Conservation (phyloP, 2,888 invertebrate genomes). For the Fabriciana adippe region DNA sequence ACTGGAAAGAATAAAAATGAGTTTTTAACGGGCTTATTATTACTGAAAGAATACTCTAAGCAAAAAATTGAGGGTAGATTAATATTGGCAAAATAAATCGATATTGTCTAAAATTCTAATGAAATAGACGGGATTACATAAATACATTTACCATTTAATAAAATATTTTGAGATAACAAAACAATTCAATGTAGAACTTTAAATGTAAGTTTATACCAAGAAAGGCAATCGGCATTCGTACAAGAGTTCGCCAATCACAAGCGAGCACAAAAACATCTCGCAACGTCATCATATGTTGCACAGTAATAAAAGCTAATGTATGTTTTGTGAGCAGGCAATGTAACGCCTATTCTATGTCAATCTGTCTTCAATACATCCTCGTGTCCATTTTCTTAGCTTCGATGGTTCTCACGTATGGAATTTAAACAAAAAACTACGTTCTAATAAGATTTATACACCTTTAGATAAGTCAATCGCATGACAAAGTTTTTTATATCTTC, state of each 20-base stretch:
- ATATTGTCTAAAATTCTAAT: too few species aligned
- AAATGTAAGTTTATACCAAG: too few species aligned
- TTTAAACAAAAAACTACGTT: constrained; percentile 8
- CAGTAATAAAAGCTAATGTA: constrained; percentile 28
- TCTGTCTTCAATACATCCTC: constrained; percentile 38
- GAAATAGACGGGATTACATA: too few species aligned
- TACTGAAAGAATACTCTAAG: too few species aligned
- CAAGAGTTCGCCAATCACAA: constrained; percentile 5
- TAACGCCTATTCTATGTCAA: constrained; percentile 40
- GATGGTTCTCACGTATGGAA: constrained; percentile 12
- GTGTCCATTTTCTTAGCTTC: constrained; percentile 16
- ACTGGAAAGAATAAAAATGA: too few species aligned
- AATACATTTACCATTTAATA: too few species aligned
- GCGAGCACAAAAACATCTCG: constrained; percentile 18
- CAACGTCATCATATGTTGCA: constrained; percentile 27
- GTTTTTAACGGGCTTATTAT: too few species aligned
- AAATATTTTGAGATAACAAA: too few species aligned
- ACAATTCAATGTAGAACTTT: too few species aligned
- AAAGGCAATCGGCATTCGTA: not conserved
- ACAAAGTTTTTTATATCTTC: not conserved
- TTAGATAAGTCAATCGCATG: not conserved
- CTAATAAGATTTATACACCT: constrained; percentile 11
- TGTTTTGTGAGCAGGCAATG: constrained; percentile 30
- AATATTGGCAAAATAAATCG: too few species aligned
- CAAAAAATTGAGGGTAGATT: too few species aligned